phyloP scores from a whole-genome alignment of 2,113 vertebrate species.

The Climacteris rufus region DNA sequence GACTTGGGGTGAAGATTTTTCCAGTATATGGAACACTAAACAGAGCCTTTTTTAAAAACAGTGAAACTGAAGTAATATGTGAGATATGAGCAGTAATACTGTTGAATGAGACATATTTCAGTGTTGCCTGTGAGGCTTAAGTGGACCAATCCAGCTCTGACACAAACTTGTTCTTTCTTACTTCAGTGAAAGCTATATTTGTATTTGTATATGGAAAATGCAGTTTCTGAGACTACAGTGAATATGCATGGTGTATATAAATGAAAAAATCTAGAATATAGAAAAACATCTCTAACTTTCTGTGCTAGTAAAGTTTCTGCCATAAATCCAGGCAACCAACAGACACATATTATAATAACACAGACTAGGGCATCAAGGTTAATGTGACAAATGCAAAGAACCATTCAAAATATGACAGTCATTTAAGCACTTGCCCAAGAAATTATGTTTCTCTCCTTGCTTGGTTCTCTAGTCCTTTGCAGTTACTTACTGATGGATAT shows the following conservation, averaged over 20 bases:
- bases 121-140: background rate
- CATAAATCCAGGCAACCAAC: background rate
- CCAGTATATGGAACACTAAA: background rate
- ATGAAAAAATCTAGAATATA: background rate
- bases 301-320: background rate
- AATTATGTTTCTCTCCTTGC: constrained; percentile 22
- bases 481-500: background rate
- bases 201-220: background rate
- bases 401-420: background rate
- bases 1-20: background rate
- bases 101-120: background rate
- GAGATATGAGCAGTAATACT: background rate
- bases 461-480: background rate
- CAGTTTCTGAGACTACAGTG: background rate
- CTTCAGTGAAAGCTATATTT: background rate
- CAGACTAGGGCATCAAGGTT: background rate
- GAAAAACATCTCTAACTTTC: background rate
- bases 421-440: background rate
- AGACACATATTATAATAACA: background rate
- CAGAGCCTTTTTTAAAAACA: background rate
- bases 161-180: background rate
- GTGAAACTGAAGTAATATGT: background rate
- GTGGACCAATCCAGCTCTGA: background rate
- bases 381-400: background rate
- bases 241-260: background rate